phyloP scores from a whole-genome alignment of 2,797 vertebrate genomes.

The Neoniphon sammara region DNA sequence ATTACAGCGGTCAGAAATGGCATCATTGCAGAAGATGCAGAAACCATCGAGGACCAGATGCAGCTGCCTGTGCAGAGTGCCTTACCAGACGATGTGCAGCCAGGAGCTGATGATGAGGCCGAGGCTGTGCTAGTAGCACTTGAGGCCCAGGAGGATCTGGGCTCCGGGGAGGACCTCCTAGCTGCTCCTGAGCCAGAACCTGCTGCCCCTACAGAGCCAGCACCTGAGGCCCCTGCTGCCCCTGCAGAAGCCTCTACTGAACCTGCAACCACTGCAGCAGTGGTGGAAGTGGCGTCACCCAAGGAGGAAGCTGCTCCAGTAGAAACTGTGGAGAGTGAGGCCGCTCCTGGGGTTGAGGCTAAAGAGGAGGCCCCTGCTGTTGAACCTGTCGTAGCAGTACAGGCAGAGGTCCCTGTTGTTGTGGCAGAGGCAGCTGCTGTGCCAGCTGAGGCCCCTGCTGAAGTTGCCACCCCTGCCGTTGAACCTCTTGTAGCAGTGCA shows the following conservation, averaged over 20 bases:
- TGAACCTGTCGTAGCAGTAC: conserved; percentile 40
- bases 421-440: conserved; percentile 28
- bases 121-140: conserved; percentile 65
- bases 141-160: conserved; percentile 74
- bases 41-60: conserved; percentile 80
- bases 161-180: conserved; percentile 71
- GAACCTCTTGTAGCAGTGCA: conserved; percentile 41
- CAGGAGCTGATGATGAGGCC: conserved; percentile 46
- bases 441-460: conserved; percentile 24
- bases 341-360: conserved; percentile 23
- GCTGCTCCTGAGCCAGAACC: conserved; percentile 38
- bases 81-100: conserved; percentile 66
- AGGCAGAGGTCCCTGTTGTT: conserved; percentile 34
- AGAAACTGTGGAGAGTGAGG: conserved; percentile 47
- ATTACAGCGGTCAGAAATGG: conserved; percentile 72
- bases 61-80: conserved; percentile 80
- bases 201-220: too few species aligned
- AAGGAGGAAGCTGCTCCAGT: conserved; percentile 37
- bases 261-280: conserved; percentile 13
- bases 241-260: conserved; percentile 25
- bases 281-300: conserved; percentile 16
- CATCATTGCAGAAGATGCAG: conserved; percentile 71
- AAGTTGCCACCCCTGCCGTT: conserved; percentile 18
- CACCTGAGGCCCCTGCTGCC: conserved; percentile 4
- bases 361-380: conserved; percentile 30